Evolutionary conservation across 2,113 vertebrate genomes (phyloP), one percentile per base, ranked within the genome.

Genomic region (Aldabrachelys gigantea): DNA sequence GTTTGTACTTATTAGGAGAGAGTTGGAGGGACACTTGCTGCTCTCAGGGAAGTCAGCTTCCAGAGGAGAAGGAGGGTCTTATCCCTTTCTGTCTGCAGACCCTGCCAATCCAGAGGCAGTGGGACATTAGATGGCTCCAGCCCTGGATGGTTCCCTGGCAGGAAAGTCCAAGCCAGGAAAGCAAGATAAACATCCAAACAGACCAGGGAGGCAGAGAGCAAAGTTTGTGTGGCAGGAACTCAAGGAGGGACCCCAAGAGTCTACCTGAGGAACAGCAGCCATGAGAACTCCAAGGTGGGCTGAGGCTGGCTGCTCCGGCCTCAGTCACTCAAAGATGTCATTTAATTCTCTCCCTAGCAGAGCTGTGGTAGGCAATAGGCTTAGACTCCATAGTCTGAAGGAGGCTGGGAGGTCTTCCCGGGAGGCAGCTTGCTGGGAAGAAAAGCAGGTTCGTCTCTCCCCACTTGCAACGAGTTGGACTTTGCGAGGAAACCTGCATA

Each of bases 151-250:
- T 96, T 96, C 96, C 87, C 96, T 97, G 96, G 96, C 97, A 92
- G 93, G 95, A 65, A 27, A 96, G 81, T 5, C 25, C 0, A 22
- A 96, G 96, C 96, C 96, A 97, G 95, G 35, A 96, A 97, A 96
- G 94, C 95, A 96, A 94, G 97, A 95, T 97, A 96, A 97, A 95
- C 89, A 92, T 97, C 96, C 97, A 95, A 94, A 97, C 82, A 96
- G 92, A 96, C 96, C 96, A 95, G 96, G 95, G 89, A 96, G 4
- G 1, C 85, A 86, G 92, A 38, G 80, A 93, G 92, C 78, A 76
- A 83, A 94, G 91, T 94, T 96, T 87, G 84, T 85, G 97, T 97
- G 95, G 97, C 96, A 95, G 91, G 24, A 96, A 56, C 29, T 62
- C 56, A 93, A 89, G 62, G 5, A 91, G 87, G 38, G n/a, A 24